Conservation (phyloP, 2,888 invertebrate genomes). For the Mythimna ferrago region DNA sequence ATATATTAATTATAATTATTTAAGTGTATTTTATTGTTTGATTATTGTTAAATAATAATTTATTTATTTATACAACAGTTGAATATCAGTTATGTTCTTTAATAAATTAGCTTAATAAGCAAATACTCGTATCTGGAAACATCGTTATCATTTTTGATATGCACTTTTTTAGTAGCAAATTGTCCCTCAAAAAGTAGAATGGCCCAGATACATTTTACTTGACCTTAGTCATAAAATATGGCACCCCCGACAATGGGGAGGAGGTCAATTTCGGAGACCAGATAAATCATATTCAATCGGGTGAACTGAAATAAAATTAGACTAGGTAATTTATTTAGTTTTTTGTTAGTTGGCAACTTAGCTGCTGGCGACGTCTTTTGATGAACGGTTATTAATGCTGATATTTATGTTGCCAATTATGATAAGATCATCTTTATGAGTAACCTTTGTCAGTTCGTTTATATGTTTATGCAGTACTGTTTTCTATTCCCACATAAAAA, state of each 20-base stretch:
- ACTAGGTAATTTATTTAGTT: constrained; percentile 51
- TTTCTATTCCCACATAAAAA: too few species aligned
- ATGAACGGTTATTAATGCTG: constrained; percentile 19
- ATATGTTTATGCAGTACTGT: neutral
- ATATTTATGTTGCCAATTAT: constrained; percentile 24
- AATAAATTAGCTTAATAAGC: neutral
- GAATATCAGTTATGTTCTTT: too few species aligned
- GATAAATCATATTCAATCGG: constrained; percentile 65
- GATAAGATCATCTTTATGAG: constrained; percentile 12
- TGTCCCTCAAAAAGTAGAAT: neutral
- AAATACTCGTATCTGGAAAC: neutral
- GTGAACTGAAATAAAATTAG: constrained; percentile 58
- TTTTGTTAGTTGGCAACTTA: constrained; percentile 22
- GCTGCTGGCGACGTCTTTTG: constrained; percentile 3
- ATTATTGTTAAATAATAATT: too few species aligned
- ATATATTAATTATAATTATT: too few species aligned
- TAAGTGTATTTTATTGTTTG: too few species aligned
- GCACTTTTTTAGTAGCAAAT: neutral
- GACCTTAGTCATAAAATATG: constrained; percentile 51
- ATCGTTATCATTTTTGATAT: neutral
- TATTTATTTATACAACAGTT: too few species aligned
- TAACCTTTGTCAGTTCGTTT: neutral
- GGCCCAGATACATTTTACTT: constrained; percentile 48
- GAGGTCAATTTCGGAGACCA: constrained; percentile 57
- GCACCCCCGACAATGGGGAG: constrained; percentile 46